phyloP scores from a whole-genome alignment of 1,140 invertebrate genomes.

The Drosophila ercepeae region DNA sequence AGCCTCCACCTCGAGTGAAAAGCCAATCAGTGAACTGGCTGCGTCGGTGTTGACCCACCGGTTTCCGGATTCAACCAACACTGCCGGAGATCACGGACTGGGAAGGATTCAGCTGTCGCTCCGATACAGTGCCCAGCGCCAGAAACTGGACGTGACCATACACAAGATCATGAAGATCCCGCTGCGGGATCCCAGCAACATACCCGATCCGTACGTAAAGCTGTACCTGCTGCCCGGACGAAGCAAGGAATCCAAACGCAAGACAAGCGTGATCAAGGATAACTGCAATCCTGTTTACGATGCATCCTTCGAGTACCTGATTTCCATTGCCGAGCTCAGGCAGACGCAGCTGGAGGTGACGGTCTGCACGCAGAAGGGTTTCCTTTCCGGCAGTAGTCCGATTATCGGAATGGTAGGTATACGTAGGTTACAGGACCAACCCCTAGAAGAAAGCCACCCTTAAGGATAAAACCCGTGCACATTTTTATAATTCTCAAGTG shows the following conservation, averaged over 20 bases:
- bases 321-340: slow-evolving; percentile 90
- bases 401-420: slow-evolving; percentile 90
- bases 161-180: slow-evolving; percentile 96
- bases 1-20: slow-evolving; percentile 59
- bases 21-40: slow-evolving; percentile 59
- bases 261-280: slow-evolving; percentile 94
- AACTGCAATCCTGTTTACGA: slow-evolving; percentile 96
- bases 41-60: slow-evolving; percentile 79
- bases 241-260: slow-evolving; percentile 94
- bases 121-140: slow-evolving; percentile 92
- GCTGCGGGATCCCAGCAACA: slow-evolving; percentile 92
- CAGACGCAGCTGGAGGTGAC: slow-evolving; percentile 90
- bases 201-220: slow-evolving; percentile 98
- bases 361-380: slow-evolving; percentile 92
- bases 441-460: slow-evolving; percentile 27
- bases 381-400: slow-evolving; percentile 90
- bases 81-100: slow-evolving; percentile 88
- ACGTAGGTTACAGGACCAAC: background rate
- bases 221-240: slow-evolving; percentile 95
- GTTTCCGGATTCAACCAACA: slow-evolving; percentile 85
- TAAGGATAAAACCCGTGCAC: background rate
- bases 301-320: slow-evolving; percentile 94
- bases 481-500: slow-evolving; percentile 57
- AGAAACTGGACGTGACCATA: slow-evolving; percentile 91
- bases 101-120: slow-evolving; percentile 93